Evolutionary conservation across 2,113 vertebrate species (phyloP).

Genomic region (Clarias gariepinus): DNA sequence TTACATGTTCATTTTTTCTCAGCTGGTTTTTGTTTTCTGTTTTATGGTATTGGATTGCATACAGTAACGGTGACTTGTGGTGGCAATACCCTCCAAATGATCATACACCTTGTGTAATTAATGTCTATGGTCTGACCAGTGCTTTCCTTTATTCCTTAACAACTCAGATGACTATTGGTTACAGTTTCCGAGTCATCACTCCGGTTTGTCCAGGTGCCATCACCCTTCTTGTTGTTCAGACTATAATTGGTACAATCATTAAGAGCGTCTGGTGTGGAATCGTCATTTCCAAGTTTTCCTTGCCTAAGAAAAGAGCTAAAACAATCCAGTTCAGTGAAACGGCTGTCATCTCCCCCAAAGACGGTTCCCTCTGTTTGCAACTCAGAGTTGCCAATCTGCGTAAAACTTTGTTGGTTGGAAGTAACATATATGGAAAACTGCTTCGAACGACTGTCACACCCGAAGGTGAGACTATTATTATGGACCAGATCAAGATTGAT

Average conservation of each 20-base stretch:
- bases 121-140: slow-evolving; percentile 84
- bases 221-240: slow-evolving; percentile 84
- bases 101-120: slow-evolving; percentile 82
- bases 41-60: slow-evolving; percentile 89
- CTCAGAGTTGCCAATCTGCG: slow-evolving; percentile 92
- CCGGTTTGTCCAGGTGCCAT: slow-evolving; percentile 85
- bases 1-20: slow-evolving; percentile 87
- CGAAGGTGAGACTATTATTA: slow-evolving; percentile 90
- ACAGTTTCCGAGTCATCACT: slow-evolving; percentile 83
- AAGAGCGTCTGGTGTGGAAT: slow-evolving; percentile 92
- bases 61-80: slow-evolving; percentile 83
- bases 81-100: slow-evolving; percentile 82
- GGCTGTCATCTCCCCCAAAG: slow-evolving; percentile 88
- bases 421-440: slow-evolving; percentile 92
- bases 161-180: slow-evolving; percentile 94
- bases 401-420: slow-evolving; percentile 90
- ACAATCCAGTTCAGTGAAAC: slow-evolving; percentile 91
- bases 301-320: slow-evolving; percentile 90
- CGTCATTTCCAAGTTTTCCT: slow-evolving; percentile 89
- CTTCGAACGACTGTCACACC: slow-evolving; percentile 84
- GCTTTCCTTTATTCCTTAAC: slow-evolving; percentile 95
- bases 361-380: slow-evolving; percentile 83
- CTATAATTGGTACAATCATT: slow-evolving; percentile 85
- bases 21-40: slow-evolving; percentile 95
- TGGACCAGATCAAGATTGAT: slow-evolving; percentile 91